phyloP scores from a whole-genome alignment of 2,797 vertebrate species.

The Periparus ater region DNA sequence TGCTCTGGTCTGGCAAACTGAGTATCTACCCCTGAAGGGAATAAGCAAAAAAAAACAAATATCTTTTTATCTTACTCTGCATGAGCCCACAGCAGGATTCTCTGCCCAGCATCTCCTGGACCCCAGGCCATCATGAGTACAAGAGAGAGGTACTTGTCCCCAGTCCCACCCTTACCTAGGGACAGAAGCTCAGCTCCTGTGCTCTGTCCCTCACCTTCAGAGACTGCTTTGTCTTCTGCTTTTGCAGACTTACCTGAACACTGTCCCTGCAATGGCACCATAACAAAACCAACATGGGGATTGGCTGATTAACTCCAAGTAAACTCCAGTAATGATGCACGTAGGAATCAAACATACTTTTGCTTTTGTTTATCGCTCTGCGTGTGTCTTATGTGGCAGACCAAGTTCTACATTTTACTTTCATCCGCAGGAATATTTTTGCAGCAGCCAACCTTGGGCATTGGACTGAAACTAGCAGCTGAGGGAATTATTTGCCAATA shows the following conservation, averaged over 20 bases:
- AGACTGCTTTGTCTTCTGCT: background rate
- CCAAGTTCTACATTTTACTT: constrained; percentile 4
- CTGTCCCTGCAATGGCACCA: background rate
- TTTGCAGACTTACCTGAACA: background rate
- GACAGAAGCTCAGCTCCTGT: background rate
- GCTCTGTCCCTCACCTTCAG: background rate
- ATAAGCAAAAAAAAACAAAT: background rate
- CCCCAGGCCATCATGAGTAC: background rate
- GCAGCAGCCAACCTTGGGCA: background rate
- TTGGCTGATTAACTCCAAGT: background rate
- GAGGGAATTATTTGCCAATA: constrained; percentile 26
- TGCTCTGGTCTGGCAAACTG: background rate
- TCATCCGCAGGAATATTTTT: constrained; percentile 14
- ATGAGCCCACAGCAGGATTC: background rate
- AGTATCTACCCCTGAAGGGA: background rate
- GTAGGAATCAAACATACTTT: background rate
- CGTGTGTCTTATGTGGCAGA: background rate
- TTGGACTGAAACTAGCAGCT: constrained; percentile 9
- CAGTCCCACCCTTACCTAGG: background rate
- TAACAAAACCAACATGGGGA: background rate
- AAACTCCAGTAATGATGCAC: background rate
- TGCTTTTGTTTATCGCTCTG: background rate
- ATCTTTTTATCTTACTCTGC: background rate
- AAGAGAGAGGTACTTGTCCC: background rate
- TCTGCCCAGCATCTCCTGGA: background rate